Base-by-base conservation (phyloP, 2,113 vertebrate genomes). In the Oreotrochilus melanogaster region DNA sequence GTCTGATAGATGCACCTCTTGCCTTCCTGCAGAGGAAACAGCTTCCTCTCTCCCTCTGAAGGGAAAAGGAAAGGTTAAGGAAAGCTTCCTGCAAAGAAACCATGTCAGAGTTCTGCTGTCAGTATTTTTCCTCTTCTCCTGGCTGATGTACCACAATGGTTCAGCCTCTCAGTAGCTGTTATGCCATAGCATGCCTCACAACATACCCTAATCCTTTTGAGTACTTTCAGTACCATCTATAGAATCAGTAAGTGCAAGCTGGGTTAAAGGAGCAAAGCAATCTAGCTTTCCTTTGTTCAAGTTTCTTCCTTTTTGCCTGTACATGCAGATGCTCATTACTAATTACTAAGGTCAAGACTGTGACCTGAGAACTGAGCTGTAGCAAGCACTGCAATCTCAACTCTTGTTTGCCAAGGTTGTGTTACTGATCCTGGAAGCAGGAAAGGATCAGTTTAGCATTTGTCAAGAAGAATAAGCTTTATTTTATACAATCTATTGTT, bases 361-460 rank as follows among this genome's bases (percentile, higher is more conserved):
- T 69, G 89, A 72, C 66, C 87, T 21, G 48, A 91, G 88, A 86
- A 79, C 48, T 81, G 67, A 96, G 78, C 74, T 61, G 43, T 80
- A 78, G 53, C 61, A 48, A 81, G 67, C 27, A 1, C 65, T 64
- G 60, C 21, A n/a, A 33, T 65, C 47, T 72, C 45, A 43, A 5
- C 9, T 50, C 64, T n/a, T 73, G 21, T 21, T 65, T 87, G 56
- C 35, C 2, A 3, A 62, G 30, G 75, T 8, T 84, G 67, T 2
- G 11, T 27, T 56, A 31, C 83, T 35, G 70, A 86, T 58, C 45
- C 50, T 67, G 45, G 43, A 43, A 62, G 69, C 15, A 31, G 54
- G 78, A 85, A 86, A 96, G 79, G 60, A 23, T 57, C 23, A 11
- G 18, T 56, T 86, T 66, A 58, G 58, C 53, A 65, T 82, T 54